A percentile compares a stretch with the other conserved stretches of the same genome.
These are phyloP conservation scores for Nothoprocta perdicaria DNA, from an alignment of 2,113 vertebrate genomes.

Conservation along the genomic window DNA sequence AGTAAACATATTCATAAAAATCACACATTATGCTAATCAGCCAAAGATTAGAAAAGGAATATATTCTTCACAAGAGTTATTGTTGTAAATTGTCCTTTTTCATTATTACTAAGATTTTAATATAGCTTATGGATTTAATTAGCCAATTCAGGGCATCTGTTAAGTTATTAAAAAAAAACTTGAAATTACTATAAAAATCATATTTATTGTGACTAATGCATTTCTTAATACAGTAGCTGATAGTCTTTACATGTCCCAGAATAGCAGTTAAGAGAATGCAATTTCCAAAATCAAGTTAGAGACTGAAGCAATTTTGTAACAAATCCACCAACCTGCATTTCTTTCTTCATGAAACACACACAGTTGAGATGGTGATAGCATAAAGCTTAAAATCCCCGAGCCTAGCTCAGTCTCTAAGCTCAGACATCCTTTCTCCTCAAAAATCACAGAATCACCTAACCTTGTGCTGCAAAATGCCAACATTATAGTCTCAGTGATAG, in stretches of 20 bases:
- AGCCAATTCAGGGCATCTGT: slow-evolving; percentile 27
- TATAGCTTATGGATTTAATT: slow-evolving; percentile 51
- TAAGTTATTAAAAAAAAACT: slow-evolving; percentile 43
- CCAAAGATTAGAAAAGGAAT: background rate
- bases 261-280: slow-evolving; percentile 4
- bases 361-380: background rate
- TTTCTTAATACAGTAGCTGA: slow-evolving; percentile 25
- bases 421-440: background rate
- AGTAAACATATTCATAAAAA: background rate
- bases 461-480: background rate
- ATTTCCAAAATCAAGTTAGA: slow-evolving; percentile 18
- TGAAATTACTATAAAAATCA: slow-evolving; percentile 43
- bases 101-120: slow-evolving; percentile 31
- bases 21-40: background rate
- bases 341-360: background rate
- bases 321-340: background rate
- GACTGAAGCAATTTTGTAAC: slow-evolving; percentile 11
- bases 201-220: slow-evolving; percentile 30
- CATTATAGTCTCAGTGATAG: background rate
- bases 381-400: background rate
- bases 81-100: slow-evolving; percentile 8
- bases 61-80: background rate
- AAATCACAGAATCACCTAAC: background rate
- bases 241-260: slow-evolving; percentile 29
- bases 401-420: background rate